Conservation (phyloP, 2,113 vertebrate species). For the Podarcis cretensis region DNA sequence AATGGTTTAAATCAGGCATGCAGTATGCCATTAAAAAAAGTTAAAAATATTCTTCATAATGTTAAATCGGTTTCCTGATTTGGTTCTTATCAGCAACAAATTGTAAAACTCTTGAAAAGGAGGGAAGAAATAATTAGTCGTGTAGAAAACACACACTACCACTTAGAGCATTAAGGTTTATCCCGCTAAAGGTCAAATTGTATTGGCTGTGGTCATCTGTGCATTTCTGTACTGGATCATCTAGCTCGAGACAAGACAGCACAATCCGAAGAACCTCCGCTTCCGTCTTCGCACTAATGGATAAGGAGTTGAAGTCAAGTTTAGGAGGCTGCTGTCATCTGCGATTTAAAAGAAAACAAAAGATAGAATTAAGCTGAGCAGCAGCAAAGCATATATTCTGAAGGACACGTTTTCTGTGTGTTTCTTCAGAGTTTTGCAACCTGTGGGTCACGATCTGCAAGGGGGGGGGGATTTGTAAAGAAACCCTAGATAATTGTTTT, state of each 20-base stretch:
- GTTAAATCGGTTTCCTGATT: conserved; percentile 58
- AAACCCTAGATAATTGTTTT: too few species aligned
- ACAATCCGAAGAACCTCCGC: conserved; percentile 96
- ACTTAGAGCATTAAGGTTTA: conserved; percentile 75
- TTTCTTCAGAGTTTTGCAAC: too few species aligned
- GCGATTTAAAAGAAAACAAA: conserved; percentile 41
- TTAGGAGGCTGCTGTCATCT: conserved; percentile 99
- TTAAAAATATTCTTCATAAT: conserved; percentile 61
- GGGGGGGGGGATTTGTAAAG: too few species aligned
- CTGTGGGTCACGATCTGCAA: too few species aligned
- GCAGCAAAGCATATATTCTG: neutral
- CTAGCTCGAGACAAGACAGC: conserved; percentile 96
- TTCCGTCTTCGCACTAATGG: conserved; percentile 95
- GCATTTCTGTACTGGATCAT: conserved; percentile 61
- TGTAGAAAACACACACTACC: conserved; percentile 83
- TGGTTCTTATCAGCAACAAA: conserved; percentile 54
- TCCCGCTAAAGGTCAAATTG: conserved; percentile 79
- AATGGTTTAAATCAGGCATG: conserved; percentile 71
- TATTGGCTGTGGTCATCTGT: conserved; percentile 72
- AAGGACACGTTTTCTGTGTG: neutral
- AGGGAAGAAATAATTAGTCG: conserved; percentile 73
- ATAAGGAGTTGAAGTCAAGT: conserved; percentile 93
- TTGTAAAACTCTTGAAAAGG: conserved; percentile 67
- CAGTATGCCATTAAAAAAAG: conserved; percentile 69
- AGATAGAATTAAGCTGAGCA: neutral